Percentiles rank a stretch among this genome's conserved stretches.
Conservation (phyloP, 2,113 vertebrate species). For the Eira barbara region DNA sequence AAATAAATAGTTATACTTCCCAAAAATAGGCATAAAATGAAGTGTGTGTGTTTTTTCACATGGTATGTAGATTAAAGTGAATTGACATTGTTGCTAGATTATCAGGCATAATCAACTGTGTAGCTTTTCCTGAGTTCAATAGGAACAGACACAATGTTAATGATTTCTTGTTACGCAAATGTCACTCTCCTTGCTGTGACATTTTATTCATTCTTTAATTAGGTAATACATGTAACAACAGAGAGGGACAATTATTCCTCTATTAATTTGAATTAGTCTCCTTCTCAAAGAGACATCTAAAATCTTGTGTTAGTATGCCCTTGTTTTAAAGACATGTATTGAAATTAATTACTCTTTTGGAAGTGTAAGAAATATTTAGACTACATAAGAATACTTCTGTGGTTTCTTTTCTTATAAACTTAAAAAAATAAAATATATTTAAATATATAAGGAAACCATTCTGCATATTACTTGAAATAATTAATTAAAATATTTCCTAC, state of each 20-base stretch:
- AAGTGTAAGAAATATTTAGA: not conserved
- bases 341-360: constrained; percentile 2
- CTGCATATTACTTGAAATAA: not conserved
- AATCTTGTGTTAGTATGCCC: not conserved
- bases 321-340: not conserved
- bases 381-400: not conserved
- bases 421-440: not conserved
- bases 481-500: not conserved
- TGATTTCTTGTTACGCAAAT: constrained; percentile 73
- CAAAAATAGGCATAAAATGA: not conserved
- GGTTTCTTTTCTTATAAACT: not conserved
- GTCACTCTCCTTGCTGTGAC: constrained; percentile 54
- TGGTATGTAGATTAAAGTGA: not conserved
- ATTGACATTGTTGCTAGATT: not conserved
- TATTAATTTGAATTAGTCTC: constrained; percentile 76
- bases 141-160: constrained; percentile 40
- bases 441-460: not conserved
- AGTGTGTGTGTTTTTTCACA: not conserved
- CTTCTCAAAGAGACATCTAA: constrained; percentile 62
- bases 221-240: constrained; percentile 63
- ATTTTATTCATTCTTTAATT: constrained; percentile 77
- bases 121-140: constrained; percentile 48
- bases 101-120: not conserved
- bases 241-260: constrained; percentile 53
- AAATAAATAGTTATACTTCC: not conserved